Conservation (phyloP, 2,888 invertebrate genomes). For the Belgica antarctica region DNA sequence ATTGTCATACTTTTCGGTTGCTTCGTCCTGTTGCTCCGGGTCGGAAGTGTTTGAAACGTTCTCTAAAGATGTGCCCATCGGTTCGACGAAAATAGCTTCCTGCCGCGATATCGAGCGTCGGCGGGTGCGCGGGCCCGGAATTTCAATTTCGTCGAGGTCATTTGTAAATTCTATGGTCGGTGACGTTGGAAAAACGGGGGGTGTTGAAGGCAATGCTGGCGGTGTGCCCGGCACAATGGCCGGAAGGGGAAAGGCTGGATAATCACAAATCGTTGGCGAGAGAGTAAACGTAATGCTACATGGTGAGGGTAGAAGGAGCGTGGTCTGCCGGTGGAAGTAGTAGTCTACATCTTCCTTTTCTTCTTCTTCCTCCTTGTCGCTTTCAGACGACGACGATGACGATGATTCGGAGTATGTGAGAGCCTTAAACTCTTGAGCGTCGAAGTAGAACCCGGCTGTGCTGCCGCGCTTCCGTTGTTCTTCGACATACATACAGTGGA, state of each 20-base stretch:
- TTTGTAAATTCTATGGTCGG: constrained; percentile 62
- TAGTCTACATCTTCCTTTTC: constrained; percentile 57
- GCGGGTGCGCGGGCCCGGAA: constrained; percentile 56
- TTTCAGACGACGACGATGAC: constrained; percentile 50
- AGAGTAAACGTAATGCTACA: constrained; percentile 64
- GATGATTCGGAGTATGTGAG: constrained; percentile 58
- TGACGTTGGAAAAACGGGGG: constrained; percentile 56
- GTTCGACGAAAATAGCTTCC: constrained; percentile 77
- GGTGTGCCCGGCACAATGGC: constrained; percentile 49
- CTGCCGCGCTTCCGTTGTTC: constrained; percentile 61
- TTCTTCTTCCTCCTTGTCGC: background rate
- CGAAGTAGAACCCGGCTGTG: constrained; percentile 52
- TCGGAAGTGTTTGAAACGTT: constrained; percentile 64
- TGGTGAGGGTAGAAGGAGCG: constrained; percentile 57
- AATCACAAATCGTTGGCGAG: constrained; percentile 58
- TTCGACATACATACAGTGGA: constrained; percentile 75
- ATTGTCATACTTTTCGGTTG: constrained; percentile 44
- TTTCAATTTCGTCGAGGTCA: constrained; percentile 52
- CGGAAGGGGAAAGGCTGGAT: constrained; percentile 54
- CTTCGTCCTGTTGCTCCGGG: constrained; percentile 45
- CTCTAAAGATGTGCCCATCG: constrained; percentile 68
- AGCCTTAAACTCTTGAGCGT: constrained; percentile 52
- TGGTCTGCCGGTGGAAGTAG: constrained; percentile 47
- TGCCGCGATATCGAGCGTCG: constrained; percentile 76
- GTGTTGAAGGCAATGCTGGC: constrained; percentile 54